phyloP scores from a whole-genome alignment of 2,888 invertebrate genomes.

The Chloroclysta siterata region DNA sequence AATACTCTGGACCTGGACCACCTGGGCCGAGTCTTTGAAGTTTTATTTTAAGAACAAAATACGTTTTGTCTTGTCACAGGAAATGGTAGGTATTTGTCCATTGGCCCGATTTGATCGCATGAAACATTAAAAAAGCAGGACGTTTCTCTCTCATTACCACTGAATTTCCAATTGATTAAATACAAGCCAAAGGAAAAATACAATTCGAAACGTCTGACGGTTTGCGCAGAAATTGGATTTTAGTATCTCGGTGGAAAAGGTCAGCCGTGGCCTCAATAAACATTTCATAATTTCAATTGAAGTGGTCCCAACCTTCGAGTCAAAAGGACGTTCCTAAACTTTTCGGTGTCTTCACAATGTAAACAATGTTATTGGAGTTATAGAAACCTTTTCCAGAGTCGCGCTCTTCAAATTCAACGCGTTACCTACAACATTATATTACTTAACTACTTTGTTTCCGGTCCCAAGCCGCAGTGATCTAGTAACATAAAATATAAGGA shows the following conservation, averaged over 20 bases:
- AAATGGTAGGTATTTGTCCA: too few relatives aligned
- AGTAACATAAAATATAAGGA: background rate
- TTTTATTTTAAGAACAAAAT: too few relatives aligned
- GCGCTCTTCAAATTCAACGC: slow-evolving; percentile 3
- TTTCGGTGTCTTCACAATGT: slow-evolving; percentile 23
- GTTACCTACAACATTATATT: background rate
- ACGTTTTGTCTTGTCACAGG: too few relatives aligned
- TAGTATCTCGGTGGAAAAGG: slow-evolving; percentile 31
- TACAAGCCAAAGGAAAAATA: slow-evolving; percentile 52
- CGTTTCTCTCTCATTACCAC: slow-evolving; percentile 54
- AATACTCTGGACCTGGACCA: too few relatives aligned
- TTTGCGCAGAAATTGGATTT: slow-evolving; percentile 44
- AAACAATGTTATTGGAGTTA: slow-evolving; percentile 20
- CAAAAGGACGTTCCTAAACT: slow-evolving; percentile 20
- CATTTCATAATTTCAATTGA: slow-evolving; percentile 34
- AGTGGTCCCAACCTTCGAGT: slow-evolving; percentile 21
- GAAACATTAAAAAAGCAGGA: slow-evolving; percentile 45
- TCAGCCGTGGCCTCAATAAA: slow-evolving; percentile 31
- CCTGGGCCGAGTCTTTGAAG: too few relatives aligned
- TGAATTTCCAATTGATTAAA: slow-evolving; percentile 60
- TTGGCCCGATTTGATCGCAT: too few relatives aligned
- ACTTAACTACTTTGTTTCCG: background rate
- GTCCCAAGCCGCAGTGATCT: background rate
- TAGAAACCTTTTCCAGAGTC: slow-evolving; percentile 1
- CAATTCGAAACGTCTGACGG: slow-evolving; percentile 45